These are phyloP conservation scores for Pocillopora verrucosa DNA, from an alignment of 64 coral and sea anemone species.

Conservation along the genomic window DNA sequence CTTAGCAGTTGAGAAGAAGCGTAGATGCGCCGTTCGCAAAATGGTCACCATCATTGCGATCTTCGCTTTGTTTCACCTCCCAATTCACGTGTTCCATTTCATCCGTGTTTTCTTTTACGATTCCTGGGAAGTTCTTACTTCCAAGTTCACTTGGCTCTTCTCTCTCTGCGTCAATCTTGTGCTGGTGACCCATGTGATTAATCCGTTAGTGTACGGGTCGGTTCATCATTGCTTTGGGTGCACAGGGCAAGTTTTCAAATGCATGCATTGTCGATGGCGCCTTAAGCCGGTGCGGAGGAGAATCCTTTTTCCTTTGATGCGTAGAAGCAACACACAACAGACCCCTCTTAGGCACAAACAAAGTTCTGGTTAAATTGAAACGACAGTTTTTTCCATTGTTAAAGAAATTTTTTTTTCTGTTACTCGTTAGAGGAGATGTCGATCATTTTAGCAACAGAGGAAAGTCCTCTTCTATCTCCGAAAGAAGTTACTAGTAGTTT, in stretches of 20 bases:
- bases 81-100: conserved; percentile 52
- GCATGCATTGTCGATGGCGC: not conserved
- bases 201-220: conserved; percentile 59
- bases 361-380: not conserved
- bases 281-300: not conserved
- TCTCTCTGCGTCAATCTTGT: conserved; percentile 38
- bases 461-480: no score
- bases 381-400: not conserved
- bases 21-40: not conserved
- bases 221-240: conserved; percentile 21
- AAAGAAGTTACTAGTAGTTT: no score
- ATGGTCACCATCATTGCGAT: conserved; percentile 36
- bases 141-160: conserved; percentile 51
- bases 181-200: conserved; percentile 41
- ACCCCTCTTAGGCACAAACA: not conserved
- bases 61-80: conserved; percentile 59
- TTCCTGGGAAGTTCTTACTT: conserved; percentile 30
- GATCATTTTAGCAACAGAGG: no score
- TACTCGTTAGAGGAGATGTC: no score
- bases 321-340: conserved; percentile 12
- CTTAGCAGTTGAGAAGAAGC: conserved; percentile 4
- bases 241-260: not conserved
- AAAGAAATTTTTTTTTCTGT: no score
- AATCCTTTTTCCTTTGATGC: not conserved
- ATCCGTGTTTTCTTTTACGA: conserved; percentile 52